A percentile compares a stretch with the other conserved stretches of the same genome.
Conservation (phyloP, 1,140 invertebrate species). For the Oryzaephilus surinamensis region DNA sequence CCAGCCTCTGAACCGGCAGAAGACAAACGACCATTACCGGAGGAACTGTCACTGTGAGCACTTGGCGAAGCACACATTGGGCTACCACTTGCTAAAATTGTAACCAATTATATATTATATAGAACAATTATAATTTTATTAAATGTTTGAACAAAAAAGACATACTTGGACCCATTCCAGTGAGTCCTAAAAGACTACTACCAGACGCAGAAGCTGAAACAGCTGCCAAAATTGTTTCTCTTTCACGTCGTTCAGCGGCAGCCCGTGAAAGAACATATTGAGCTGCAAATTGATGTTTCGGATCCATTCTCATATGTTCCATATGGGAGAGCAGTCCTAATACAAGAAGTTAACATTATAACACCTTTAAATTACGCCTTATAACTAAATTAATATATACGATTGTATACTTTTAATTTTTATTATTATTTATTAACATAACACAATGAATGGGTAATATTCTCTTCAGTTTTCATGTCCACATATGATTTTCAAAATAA, state of each 20-base stretch:
- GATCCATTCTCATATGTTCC: constrained; percentile 95
- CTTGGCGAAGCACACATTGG: constrained; percentile 66
- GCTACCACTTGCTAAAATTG: constrained; percentile 37
- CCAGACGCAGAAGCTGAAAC: constrained; percentile 52
- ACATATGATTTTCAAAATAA: too few species aligned
- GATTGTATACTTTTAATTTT: too few species aligned
- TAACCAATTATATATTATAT: neutral
- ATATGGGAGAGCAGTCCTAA: constrained; percentile 83
- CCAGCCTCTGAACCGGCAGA: constrained; percentile 65
- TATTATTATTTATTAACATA: too few species aligned
- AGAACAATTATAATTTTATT: neutral
- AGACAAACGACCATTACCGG: constrained; percentile 63
- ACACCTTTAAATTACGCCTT: too few species aligned
- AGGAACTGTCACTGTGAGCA: constrained; percentile 71
- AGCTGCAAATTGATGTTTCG: constrained; percentile 90
- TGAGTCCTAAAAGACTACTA: constrained; percentile 30
- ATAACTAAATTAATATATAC: too few species aligned
- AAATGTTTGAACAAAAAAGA: neutral
- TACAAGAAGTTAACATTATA: too few species aligned
- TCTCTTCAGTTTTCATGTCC: constrained; percentile 9
- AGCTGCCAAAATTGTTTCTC: constrained; percentile 63
- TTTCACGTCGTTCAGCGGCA: constrained; percentile 76
- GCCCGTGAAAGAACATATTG: constrained; percentile 85
- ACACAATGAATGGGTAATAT: constrained; percentile 7
- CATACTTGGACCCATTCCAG: constrained; percentile 33